Evolutionary conservation across 2,888 invertebrate genomes (phyloP), one percentile per base, ranked within the genome.

Genomic region (Drosophila stalkeri): DNA sequence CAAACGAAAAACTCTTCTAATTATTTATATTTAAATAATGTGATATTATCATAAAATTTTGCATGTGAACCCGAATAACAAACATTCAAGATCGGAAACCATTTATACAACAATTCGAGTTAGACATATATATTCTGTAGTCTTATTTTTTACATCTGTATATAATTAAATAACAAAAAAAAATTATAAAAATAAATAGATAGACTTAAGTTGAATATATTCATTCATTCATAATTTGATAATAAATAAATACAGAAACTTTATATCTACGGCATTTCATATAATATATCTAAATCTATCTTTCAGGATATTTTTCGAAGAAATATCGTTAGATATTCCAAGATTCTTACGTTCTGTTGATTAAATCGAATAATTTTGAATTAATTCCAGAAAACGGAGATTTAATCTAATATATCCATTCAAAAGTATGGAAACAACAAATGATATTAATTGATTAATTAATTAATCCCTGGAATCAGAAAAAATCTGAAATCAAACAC

Each of bases 1-100:
- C 33, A 44, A 57, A 57, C 6, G 39, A 79, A 20, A 14, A 44
- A 7, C 41, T n/a, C 41, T 75, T 82, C 79, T 71, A 62, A 79
- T 73, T 81, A 81, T 82, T 82, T 85, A 78, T 81, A 72, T 86
- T 76, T 66, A 90, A 83, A 86, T 86, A 83, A 89, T 86, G 86
- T 86, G 86, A 86, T 86, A 86, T 86, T 90, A 86, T 84, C 72
- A 81, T 90, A 90, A 90, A 90, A 81, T 89, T 73, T 86, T 71
- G 11, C 54, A 71, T 72, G 65, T 75, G 69, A 55, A 35, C 56
- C 68, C 47, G 41, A 46, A n/a, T 41, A 55, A 35, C 41, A n/a
- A 51, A 49, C 60, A 64, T 61, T 64, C 51, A 64, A 60, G 9
- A 75, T 64, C 47, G 49, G 46, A 66, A 62, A 47, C 33, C 57